phyloP scores from a whole-genome alignment of 37 sponge, comb jelly and placozoan genomes.

The Aphrocallistes beatrix region DNA sequence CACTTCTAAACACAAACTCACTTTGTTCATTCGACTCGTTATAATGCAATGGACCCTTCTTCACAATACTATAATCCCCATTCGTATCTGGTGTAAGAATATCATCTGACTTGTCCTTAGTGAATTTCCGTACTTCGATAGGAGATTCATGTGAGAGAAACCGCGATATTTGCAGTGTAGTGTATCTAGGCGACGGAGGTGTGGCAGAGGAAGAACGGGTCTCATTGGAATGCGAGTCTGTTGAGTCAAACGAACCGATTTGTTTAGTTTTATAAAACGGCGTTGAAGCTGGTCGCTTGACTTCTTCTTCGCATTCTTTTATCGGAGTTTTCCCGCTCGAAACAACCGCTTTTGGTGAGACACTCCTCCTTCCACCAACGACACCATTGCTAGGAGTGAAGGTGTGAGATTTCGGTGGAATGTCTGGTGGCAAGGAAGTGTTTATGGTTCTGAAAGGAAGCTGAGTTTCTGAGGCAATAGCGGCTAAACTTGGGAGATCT shows the following conservation, averaged over 20 bases:
- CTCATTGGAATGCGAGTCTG: constrained; percentile 9
- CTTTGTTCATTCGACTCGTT: background rate
- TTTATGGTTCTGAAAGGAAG: background rate
- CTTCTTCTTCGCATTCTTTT: too few relatives aligned
- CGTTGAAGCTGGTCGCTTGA: too few relatives aligned
- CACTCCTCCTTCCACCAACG: too few relatives aligned
- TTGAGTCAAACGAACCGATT: background rate
- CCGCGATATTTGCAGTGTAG: background rate
- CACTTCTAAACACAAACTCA: too few relatives aligned
- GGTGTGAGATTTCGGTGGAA: background rate
- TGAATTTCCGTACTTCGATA: background rate
- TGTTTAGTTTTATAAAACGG: too few relatives aligned
- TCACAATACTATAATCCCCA: background rate
- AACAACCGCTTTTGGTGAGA: too few relatives aligned
- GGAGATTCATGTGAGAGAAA: background rate
- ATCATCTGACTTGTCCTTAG: constrained; percentile 7
- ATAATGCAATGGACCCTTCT: too few relatives aligned
- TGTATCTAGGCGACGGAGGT: background rate
- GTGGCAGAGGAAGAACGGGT: background rate
- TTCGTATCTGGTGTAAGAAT: background rate
- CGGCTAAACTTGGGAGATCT: background rate
- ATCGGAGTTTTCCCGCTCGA: too few relatives aligned
- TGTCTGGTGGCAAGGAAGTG: background rate
- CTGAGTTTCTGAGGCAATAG: background rate
- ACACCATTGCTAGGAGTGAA: too few relatives aligned